phyloP scores from a whole-genome alignment of 2,797 vertebrate genomes.

The Acropternis orthonyx region DNA sequence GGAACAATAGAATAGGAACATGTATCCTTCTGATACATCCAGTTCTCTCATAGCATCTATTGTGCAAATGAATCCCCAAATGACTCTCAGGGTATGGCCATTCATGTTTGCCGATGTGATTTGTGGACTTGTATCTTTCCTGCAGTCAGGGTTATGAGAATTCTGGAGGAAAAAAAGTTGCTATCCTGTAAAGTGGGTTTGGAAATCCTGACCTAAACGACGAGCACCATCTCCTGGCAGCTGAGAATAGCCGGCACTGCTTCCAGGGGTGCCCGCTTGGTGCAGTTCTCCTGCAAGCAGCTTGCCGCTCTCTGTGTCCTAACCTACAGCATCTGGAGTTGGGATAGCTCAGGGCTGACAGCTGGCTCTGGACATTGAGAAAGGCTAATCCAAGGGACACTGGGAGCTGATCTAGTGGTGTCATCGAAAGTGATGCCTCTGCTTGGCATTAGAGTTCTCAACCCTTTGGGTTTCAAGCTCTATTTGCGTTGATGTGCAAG shows the following conservation, averaged over 20 bases:
- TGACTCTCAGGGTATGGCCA: rapidly evolving
- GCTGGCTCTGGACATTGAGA: background rate
- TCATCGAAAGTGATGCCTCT: background rate
- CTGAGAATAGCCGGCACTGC: background rate
- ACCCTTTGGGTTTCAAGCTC: background rate
- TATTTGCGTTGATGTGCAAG: rapidly evolving
- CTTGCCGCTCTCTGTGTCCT: background rate
- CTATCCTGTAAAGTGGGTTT: background rate
- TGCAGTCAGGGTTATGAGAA: background rate
- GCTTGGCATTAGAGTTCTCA: background rate
- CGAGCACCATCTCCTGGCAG: slow-evolving; percentile 69
- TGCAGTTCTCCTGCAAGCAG: background rate
- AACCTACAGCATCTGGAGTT: background rate
- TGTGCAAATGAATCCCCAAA: background rate
- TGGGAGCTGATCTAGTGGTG: background rate
- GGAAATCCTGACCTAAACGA: background rate
- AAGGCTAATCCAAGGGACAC: background rate
- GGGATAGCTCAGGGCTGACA: background rate
- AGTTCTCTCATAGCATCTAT: background rate
- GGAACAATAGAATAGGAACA: background rate
- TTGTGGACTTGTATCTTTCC: background rate
- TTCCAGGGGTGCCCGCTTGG: background rate
- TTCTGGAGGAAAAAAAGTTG: background rate
- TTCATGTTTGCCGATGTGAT: rapidly evolving
- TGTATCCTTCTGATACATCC: rapidly evolving